These are phyloP conservation scores for Galleria mellonella DNA, from an alignment of 1,140 invertebrate species.

Conservation along the genomic window DNA sequence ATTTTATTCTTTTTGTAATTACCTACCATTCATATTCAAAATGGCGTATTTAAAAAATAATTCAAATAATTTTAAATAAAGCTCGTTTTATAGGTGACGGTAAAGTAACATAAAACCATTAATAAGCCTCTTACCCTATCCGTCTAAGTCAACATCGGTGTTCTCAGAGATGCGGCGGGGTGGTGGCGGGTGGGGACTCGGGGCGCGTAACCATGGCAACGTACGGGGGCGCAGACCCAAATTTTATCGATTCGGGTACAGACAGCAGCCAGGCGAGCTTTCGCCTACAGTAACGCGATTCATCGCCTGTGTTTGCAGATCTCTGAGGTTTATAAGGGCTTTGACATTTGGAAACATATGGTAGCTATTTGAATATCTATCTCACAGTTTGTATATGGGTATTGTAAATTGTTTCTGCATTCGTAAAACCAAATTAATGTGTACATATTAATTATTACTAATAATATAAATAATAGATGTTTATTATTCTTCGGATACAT, in stretches of 20 bases:
- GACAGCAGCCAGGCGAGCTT: constrained; percentile 61
- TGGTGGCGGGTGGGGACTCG: constrained; percentile 16
- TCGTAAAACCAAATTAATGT: too few relatives aligned
- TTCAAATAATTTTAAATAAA: constrained; percentile 12
- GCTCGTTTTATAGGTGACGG: constrained; percentile 29
- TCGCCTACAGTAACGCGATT: constrained; percentile 62
- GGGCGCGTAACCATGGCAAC: constrained; percentile 56
- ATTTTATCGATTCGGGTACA: constrained; percentile 72
- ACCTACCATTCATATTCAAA: background rate
- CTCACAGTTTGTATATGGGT: background rate
- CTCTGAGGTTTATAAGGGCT: constrained; percentile 60
- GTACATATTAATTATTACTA: too few relatives aligned
- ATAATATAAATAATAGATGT: too few relatives aligned
- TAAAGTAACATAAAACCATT: constrained; percentile 68
- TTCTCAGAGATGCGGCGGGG: constrained; percentile 46
- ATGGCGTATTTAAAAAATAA: background rate
- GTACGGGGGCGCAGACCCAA: constrained; percentile 62
- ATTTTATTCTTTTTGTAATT: constrained; percentile 9
- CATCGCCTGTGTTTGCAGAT: constrained; percentile 64
- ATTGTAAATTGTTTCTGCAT: too few relatives aligned
- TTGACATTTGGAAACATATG: constrained; percentile 53
- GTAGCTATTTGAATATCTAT: constrained; percentile 32
- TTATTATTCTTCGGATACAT: too few relatives aligned
- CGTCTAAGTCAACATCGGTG: constrained; percentile 72
- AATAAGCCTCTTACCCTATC: constrained; percentile 73